Conservation (phyloP, 2,113 vertebrate species). For the Cinclus mexicanus region DNA sequence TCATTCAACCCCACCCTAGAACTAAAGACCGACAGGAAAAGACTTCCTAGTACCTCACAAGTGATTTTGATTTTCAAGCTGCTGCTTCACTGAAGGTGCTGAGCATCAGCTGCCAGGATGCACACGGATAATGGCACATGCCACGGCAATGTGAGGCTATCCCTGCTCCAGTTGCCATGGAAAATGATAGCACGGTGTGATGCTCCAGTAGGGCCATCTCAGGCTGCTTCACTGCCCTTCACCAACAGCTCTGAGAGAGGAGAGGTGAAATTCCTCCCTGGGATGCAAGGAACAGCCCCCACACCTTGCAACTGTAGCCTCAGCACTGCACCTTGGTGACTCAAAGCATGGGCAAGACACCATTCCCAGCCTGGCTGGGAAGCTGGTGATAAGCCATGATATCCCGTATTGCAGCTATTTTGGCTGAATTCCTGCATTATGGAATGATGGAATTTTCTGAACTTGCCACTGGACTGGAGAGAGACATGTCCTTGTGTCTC, state of each 20-base stretch:
- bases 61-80: background rate
- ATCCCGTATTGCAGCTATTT: background rate
- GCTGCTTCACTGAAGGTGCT: background rate
- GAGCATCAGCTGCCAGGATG: background rate
- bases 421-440: background rate
- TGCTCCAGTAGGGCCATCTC: background rate
- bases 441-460: background rate
- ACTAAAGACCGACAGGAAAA: background rate
- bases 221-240: background rate
- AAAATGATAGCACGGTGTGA: background rate
- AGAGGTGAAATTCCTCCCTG: background rate
- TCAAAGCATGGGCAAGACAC: background rate
- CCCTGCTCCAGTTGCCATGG: background rate
- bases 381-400: background rate
- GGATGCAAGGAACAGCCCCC: background rate
- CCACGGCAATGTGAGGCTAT: background rate
- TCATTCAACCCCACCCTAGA: background rate
- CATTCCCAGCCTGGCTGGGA: background rate
- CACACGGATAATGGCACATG: background rate
- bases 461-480: background rate
- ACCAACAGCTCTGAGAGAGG: background rate
- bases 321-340: background rate
- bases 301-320: background rate
- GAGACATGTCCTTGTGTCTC: background rate
- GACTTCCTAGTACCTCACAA: background rate